Evolutionary conservation across 2,797 vertebrate species (phyloP).

Genomic region (Threskiornis aethiopicus): DNA sequence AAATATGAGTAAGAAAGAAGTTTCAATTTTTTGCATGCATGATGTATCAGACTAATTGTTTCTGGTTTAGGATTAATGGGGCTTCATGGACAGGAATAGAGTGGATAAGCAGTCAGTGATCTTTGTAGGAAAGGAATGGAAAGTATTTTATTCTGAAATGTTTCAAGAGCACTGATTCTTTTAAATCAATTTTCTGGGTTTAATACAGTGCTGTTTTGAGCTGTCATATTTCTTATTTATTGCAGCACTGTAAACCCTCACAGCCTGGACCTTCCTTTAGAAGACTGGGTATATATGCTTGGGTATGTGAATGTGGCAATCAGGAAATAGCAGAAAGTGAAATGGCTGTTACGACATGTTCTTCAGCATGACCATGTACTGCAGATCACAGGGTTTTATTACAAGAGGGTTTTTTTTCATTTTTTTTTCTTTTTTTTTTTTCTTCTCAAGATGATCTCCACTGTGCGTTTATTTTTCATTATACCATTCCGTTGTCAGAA

Average conservation of each 20-base stretch:
- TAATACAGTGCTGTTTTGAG: background rate
- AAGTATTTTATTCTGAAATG: conserved; percentile 11
- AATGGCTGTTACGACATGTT: background rate
- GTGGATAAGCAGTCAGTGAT: background rate
- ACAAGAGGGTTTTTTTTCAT: background rate
- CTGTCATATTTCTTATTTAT: conserved; percentile 13
- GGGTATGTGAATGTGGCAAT: background rate
- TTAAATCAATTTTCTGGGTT: conserved; percentile 31
- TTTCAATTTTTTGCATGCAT: background rate
- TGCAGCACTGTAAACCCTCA: background rate
- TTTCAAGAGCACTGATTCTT: conserved; percentile 11
- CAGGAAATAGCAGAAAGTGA: background rate
- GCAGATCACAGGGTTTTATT: background rate
- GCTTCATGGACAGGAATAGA: background rate
- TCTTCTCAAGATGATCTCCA: background rate
- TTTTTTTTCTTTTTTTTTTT: background rate
- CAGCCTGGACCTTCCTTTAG: conserved; percentile 8
- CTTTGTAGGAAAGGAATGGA: background rate
- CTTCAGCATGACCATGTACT: background rate
- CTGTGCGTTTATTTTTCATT: background rate
- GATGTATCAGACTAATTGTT: conserved; percentile 11
- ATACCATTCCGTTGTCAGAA: background rate
- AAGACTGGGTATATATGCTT: background rate
- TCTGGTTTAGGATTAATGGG: background rate
- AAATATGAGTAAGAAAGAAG: background rate